These are phyloP conservation scores for Leucophenga maculata DNA, from an alignment of 2,888 invertebrate genomes.

Conservation along the genomic window DNA sequence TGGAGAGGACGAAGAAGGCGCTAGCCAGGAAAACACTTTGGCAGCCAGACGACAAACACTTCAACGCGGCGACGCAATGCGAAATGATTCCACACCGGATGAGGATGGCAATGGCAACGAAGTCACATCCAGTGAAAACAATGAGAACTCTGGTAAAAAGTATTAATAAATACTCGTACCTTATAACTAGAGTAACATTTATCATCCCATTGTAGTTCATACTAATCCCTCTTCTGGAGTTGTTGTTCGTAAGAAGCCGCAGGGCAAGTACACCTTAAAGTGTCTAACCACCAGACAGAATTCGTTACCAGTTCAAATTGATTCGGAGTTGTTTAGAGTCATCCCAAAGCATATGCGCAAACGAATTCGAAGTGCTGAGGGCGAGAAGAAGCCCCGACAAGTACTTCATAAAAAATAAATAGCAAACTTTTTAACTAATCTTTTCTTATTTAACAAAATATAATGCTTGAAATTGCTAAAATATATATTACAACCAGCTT, in stretches of 20 bases:
- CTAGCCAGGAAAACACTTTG: conserved; percentile 57
- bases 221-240: background rate
- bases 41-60: conserved; percentile 67
- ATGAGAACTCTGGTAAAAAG: background rate
- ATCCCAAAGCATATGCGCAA: conserved; percentile 70
- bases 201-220: background rate
- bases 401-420: conserved; percentile 6
- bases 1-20: conserved; percentile 24
- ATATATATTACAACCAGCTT: no score
- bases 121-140: conserved; percentile 18
- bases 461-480: no score
- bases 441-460: no score
- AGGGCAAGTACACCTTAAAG: conserved; percentile 42
- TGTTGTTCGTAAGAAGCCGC: conserved; percentile 24
- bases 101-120: conserved; percentile 51
- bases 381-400: conserved; percentile 41
- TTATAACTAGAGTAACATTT: background rate
- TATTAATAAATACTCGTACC: background rate
- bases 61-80: conserved; percentile 70
- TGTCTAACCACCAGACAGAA: conserved; percentile 67
- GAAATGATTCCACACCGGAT: conserved; percentile 68
- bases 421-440: no score
- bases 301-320: conserved; percentile 72
- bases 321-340: conserved; percentile 68
- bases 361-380: conserved; percentile 68